Base-by-base conservation (phyloP, 53 echinoderm and acorn worm genomes). In the Echinometra lucunter region DNA sequence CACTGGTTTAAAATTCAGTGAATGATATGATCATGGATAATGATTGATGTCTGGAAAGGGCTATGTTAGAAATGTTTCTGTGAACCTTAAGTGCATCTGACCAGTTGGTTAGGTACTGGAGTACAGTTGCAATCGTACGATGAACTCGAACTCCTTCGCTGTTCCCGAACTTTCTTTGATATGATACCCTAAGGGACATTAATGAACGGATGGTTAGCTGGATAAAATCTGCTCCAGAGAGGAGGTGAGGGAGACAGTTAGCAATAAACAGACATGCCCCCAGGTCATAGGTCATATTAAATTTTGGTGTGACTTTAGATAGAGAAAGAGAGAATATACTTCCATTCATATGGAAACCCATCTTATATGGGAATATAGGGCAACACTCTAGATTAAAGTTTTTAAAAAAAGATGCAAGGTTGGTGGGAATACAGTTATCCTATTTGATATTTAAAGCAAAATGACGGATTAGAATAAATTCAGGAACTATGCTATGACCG, bases 161-260 rank as follows among this genome's bases (percentile, higher is more conserved):
- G 16, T 91, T 58, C 60, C 40, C 37, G 63, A 58, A 25, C 30
- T 42, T 53, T 21, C 63, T 4, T 58, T 91, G 66, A 45, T 44
- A 91, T 42, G 66, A n/a, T 23, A 92, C 69, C 69, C 66, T 74
- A 74, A 55, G 55, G 55, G 66, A 92, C 66, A 92, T 74, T 66
- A 93, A 85, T 85, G 85, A 85, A 85, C n/a, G 85, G 85, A 85
- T 85, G 85, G 85, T 85, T 85, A 47, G 91, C 66, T 63, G 63
- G 63, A 57, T 89, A 57, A 40, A 66, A 67, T 40, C 91, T 91
- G 42, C 66, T n/a, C 66, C 0, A 47, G 15, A 47, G 15, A n/a
- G 11, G 85, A 85, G 85, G 3, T 27, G 85, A 85, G 30, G 85
- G 49, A 47, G 47, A 85, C 28, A 85, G 85, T 49, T 45, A 85